Percentiles rank a stretch among this genome's conserved stretches.
Evolutionary conservation across 2,888 invertebrate genomes (phyloP).

Genomic region (Plagodis pulveraria): DNA sequence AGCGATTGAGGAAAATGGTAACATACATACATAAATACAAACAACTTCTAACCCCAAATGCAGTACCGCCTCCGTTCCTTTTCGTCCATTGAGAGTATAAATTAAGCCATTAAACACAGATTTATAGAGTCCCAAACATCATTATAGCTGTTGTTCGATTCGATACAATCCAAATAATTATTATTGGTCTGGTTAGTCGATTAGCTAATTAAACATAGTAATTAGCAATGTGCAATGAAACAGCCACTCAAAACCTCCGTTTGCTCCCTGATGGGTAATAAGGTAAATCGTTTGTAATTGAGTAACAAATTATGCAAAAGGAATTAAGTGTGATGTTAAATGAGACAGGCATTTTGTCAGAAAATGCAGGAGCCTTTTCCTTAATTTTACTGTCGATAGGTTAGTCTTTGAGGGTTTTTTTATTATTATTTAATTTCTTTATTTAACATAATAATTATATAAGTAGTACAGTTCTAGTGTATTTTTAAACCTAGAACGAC

Average conservation of each 20-base stretch:
- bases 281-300: slow-evolving; percentile 18
- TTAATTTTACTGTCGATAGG: no score
- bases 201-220: slow-evolving; percentile 29
- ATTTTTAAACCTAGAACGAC: no score
- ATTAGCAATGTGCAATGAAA: slow-evolving; percentile 24
- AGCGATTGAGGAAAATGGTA: no score
- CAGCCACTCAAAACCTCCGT: slow-evolving; percentile 13
- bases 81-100: no score
- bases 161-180: slow-evolving; percentile 13
- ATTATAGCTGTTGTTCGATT: slow-evolving; percentile 18
- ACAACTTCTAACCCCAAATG: no score
- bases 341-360: not conserved
- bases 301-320: slow-evolving; percentile 18
- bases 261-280: slow-evolving; percentile 14
- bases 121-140: slow-evolving; percentile 23
- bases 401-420: no score
- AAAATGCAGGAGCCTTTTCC: no score
- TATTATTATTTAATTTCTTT: no score
- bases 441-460: no score
- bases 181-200: slow-evolving; percentile 27
- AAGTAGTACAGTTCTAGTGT: no score
- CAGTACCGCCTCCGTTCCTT: no score
- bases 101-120: slow-evolving; percentile 8
- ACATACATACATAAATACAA: no score
- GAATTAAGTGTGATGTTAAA: slow-evolving; percentile 6